These are phyloP conservation scores for Sinella curviseta DNA, from an alignment of 1,140 invertebrate species.

Conservation along the genomic window DNA sequence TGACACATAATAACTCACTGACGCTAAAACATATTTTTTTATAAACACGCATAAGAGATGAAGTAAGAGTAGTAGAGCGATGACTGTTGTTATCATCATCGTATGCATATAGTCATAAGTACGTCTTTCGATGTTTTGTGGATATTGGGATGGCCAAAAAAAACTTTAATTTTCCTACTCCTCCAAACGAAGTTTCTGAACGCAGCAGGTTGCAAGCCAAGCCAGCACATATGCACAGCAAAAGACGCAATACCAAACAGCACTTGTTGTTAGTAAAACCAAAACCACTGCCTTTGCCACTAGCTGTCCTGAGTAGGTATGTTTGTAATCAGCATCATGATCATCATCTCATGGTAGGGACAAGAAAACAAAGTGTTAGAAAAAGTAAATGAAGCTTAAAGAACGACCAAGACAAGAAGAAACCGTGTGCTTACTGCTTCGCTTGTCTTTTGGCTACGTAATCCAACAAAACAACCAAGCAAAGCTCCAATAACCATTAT, in stretches of 20 bases:
- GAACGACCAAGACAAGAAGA: constrained; percentile 7
- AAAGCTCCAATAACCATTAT: neutral
- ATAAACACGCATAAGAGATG: neutral
- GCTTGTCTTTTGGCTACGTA: too few species aligned
- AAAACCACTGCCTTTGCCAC: constrained; percentile 4
- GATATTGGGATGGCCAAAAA: neutral
- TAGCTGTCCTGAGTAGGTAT: neutral
- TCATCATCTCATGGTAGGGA: constrained; percentile 1
- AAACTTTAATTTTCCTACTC: neutral
- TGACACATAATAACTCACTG: constrained; percentile 9
- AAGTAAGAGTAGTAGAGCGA: neutral
- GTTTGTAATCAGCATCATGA: neutral
- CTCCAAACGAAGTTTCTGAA: constrained; percentile 2
- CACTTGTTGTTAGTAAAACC: constrained; percentile 11
- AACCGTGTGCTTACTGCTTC: neutral
- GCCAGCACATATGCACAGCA: constrained; percentile 9
- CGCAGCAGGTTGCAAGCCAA: constrained; percentile 17
- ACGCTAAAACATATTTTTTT: neutral
- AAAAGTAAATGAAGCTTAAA: constrained; percentile 41
- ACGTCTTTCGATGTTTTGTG: neutral
- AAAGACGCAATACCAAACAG: neutral
- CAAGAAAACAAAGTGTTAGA: constrained; percentile 23
- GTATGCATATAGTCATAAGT: neutral
- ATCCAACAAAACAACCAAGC: neutral
- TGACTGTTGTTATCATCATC: neutral